Percentiles rank a stretch among this genome's conserved stretches.
Conservation (phyloP, 2,888 invertebrate genomes). For the Aspidapion aeneum region DNA sequence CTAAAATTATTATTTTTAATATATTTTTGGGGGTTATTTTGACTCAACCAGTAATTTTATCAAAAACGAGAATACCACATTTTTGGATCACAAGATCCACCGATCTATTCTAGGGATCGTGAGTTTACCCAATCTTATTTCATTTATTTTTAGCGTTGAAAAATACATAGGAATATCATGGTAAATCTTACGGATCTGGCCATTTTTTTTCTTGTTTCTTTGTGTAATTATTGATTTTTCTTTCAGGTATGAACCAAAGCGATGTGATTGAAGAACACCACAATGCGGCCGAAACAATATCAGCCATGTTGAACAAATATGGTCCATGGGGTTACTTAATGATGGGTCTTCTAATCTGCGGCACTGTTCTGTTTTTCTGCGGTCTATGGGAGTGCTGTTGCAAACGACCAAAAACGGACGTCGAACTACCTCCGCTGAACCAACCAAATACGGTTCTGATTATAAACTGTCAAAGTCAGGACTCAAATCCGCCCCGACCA, state of each 20-base stretch:
- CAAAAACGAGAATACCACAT: too few relatives aligned
- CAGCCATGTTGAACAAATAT: constrained; percentile 63
- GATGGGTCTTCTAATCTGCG: constrained; percentile 67
- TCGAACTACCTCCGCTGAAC: constrained; percentile 24
- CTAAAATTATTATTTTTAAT: too few relatives aligned
- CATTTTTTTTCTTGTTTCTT: too few relatives aligned
- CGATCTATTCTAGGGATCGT: too few relatives aligned
- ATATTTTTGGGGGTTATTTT: too few relatives aligned
- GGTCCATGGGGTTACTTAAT: constrained; percentile 73
- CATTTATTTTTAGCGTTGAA: too few relatives aligned
- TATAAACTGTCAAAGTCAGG: constrained; percentile 31
- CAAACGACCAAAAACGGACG: constrained; percentile 46
- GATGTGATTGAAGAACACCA: constrained; percentile 26
- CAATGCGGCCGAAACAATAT: constrained; percentile 40
- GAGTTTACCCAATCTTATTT: too few relatives aligned
- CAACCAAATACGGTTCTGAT: constrained; percentile 40
- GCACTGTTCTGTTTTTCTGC: constrained; percentile 66
- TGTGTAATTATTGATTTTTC: too few relatives aligned
- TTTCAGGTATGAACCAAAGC: constrained; percentile 26
- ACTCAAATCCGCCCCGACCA: constrained; percentile 41
- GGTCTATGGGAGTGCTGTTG: constrained; percentile 60
- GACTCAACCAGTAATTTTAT: too few relatives aligned
- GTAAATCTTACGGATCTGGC: too few relatives aligned
- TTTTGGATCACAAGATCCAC: too few relatives aligned
- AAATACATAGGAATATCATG: too few relatives aligned